phyloP scores from a whole-genome alignment of 2,797 vertebrate genomes.

The Diplodus sargus region DNA sequence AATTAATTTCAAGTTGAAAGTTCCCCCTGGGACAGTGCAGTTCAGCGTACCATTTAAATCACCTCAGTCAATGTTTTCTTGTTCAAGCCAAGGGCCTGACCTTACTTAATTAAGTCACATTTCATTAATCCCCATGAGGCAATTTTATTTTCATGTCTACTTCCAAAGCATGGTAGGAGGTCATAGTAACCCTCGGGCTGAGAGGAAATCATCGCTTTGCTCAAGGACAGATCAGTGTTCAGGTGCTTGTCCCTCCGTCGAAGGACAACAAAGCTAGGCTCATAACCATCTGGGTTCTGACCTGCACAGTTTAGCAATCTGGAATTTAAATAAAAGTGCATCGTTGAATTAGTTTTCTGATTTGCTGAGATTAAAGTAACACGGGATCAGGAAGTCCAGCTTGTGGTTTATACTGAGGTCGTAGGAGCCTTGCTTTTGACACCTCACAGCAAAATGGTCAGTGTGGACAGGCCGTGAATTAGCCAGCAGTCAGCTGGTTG shows the following conservation, averaged over 20 bases:
- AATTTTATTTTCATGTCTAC: background rate
- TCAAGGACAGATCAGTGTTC: background rate
- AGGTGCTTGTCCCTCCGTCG: background rate
- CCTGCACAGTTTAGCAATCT: background rate
- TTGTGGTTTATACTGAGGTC: conserved; percentile 11
- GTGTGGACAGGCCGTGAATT: conserved; percentile 46
- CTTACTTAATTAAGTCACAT: conserved; percentile 8
- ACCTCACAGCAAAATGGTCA: conserved; percentile 23
- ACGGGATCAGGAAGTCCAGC: background rate
- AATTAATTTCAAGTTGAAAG: too few relatives aligned
- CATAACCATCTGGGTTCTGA: background rate
- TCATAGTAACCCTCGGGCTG: background rate
- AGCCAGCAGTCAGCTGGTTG: conserved; percentile 56
- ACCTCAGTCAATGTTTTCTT: conserved; percentile 6
- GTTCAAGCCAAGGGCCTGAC: conserved; percentile 15
- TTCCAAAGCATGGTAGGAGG: background rate
- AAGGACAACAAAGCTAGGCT: background rate
- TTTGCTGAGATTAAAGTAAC: background rate
- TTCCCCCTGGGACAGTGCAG: background rate
- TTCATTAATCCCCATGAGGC: conserved; percentile 19
- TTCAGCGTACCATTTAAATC: conserved; percentile 2
- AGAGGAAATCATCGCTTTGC: background rate
- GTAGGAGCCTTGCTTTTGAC: conserved; percentile 55
- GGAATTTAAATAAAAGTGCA: background rate
- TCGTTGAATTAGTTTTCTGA: background rate